phyloP scores from a whole-genome alignment of 2,113 vertebrate species.

The Grammomys surdaster region DNA sequence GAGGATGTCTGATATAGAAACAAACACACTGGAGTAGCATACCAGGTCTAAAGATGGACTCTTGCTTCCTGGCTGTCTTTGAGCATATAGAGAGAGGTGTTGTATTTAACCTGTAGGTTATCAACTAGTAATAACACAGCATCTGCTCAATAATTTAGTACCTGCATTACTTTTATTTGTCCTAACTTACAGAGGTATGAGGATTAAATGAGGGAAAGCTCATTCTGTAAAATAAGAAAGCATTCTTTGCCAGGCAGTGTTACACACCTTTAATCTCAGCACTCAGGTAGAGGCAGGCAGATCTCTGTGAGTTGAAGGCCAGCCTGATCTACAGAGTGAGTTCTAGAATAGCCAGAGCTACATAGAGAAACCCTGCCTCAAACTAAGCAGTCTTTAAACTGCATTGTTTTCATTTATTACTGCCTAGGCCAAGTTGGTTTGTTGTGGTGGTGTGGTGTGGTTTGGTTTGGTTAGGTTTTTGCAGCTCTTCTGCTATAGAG shows the following conservation, averaged over 20 bases:
- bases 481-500: not conserved
- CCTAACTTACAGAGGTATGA: not conserved
- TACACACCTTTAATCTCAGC: not conserved
- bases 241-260: not conserved
- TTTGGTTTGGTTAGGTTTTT: not conserved
- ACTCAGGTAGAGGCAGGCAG: not conserved
- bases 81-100: not conserved
- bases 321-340: not conserved
- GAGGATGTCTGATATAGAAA: not conserved
- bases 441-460: not conserved
- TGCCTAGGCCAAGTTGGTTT: not conserved
- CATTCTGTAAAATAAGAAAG: constrained; percentile 6
- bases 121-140: not conserved
- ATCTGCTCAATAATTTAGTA: not conserved
- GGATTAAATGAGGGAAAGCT: constrained; percentile 18
- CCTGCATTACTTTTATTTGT: constrained; percentile 23
- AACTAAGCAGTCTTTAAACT: not conserved
- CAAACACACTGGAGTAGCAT: not conserved
- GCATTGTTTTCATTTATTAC: not conserved
- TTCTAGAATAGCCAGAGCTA: not conserved
- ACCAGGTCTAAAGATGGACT: not conserved
- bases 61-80: not conserved
- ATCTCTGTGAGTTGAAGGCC: not conserved
- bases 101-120: not conserved
- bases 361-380: not conserved